These are phyloP conservation scores for Erebia aethiops DNA, from an alignment of 2,888 invertebrate species.

Conservation along the genomic window DNA sequence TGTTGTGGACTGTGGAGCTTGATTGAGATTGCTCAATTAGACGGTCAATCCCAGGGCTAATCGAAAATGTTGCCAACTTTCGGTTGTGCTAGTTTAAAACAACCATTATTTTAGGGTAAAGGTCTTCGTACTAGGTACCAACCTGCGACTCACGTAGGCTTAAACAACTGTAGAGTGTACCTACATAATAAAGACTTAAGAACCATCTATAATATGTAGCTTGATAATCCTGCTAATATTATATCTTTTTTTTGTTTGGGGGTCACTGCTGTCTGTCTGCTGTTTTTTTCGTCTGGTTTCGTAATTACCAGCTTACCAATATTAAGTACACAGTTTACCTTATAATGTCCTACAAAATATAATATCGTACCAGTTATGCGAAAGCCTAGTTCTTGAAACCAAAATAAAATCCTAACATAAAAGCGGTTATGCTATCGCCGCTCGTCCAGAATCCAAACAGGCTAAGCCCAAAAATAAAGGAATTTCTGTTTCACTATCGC, in stretches of 20 bases:
- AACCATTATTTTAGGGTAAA: background rate
- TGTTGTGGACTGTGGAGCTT: slow-evolving; percentile 9
- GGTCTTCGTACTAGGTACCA: background rate
- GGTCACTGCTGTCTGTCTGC: no score
- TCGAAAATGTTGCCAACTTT: slow-evolving; percentile 19
- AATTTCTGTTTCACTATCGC: background rate
- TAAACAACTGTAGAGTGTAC: no score
- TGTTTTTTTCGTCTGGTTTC: no score
- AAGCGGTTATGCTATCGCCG: no score
- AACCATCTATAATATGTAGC: no score
- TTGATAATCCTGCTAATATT: no score
- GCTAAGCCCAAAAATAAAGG: background rate
- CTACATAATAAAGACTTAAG: no score
- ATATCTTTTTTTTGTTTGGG: no score
- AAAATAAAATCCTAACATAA: background rate
- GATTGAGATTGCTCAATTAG: slow-evolving; percentile 12
- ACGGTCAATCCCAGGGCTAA: slow-evolving; percentile 11
- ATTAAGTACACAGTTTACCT: no score
- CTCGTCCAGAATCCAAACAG: background rate
- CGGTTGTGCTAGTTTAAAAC: background rate
- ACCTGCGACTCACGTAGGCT: no score
- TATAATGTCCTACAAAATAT: no score
- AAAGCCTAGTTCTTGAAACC: background rate
- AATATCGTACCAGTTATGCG: background rate
- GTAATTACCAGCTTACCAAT: no score